These are phyloP conservation scores for Eulithis prunata DNA, from an alignment of 2,888 invertebrate genomes.

Conservation along the genomic window DNA sequence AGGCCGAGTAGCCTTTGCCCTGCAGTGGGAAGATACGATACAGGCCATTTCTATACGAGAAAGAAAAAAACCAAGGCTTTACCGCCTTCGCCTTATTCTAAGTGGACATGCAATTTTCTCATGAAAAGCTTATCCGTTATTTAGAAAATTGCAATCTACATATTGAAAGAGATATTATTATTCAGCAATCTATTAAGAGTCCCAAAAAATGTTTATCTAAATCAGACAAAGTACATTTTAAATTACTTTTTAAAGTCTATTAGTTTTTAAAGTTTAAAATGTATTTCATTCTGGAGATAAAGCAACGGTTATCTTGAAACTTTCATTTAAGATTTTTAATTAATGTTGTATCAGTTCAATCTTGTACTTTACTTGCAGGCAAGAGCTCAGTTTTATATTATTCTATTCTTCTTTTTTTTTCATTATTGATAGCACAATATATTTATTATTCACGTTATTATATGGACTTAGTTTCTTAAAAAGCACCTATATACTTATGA, in stretches of 20 bases:
- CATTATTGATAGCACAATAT: no score
- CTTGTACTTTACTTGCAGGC: no score
- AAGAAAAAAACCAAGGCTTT: no score
- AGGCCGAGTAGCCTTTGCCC: no score
- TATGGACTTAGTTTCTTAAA: neutral
- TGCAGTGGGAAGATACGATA: no score
- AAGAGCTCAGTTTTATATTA: no score
- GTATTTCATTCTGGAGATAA: conserved; percentile 9
- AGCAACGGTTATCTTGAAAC: neutral
- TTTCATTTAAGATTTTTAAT: neutral
- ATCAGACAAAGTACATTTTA: conserved; percentile 17
- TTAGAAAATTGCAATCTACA: conserved; percentile 4
- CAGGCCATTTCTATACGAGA: no score
- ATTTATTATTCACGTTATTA: no score
- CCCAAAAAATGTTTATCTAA: conserved; percentile 7
- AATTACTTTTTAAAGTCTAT: conserved; percentile 26
- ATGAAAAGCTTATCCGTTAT: conserved; percentile 1
- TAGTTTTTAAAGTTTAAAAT: conserved; percentile 16
- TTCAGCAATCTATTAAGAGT: conserved; percentile 15
- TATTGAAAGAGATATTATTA: conserved; percentile 8
- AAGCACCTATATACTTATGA: neutral
- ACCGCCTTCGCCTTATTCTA: no score
- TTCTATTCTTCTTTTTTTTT: no score
- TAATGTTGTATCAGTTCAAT: neutral
- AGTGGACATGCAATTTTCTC: neutral